Evolutionary conservation across 2,113 vertebrate species (phyloP).

Genomic region (Gasterosteus aculeatus): DNA sequence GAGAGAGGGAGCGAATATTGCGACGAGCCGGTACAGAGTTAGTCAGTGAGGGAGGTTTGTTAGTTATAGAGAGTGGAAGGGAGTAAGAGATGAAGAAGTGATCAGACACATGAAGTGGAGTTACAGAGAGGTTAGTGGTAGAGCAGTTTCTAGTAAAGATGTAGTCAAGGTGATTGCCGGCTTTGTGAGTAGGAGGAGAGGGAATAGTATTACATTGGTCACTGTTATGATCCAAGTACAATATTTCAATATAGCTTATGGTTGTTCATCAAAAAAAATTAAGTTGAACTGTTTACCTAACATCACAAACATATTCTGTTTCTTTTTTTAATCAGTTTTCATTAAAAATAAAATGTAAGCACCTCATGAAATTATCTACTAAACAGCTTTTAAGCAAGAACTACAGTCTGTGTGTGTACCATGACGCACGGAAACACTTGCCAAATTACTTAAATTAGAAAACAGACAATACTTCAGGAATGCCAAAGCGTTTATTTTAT

Average conservation of each 20-base stretch:
- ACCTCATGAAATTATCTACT: not conserved
- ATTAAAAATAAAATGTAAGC: not conserved
- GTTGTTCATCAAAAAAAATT: not conserved
- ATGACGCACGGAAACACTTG: not conserved
- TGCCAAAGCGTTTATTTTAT: constrained; percentile 66
- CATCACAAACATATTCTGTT: not conserved
- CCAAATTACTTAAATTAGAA: not conserved
- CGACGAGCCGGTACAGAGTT: too few species aligned
- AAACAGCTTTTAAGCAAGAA: not conserved
- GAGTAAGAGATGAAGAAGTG: too few species aligned
- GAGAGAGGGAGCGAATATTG: too few species aligned
- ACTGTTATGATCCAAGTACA: not conserved
- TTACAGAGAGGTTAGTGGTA: too few species aligned
- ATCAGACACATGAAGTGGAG: too few species aligned
- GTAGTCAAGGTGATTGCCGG: too few species aligned
- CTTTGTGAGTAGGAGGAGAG: too few species aligned
- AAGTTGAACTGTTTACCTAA: not conserved
- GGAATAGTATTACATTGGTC: not conserved
- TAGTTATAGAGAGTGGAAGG: too few species aligned
- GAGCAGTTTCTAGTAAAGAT: too few species aligned
- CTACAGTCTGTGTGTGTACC: not conserved
- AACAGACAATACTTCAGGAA: constrained; percentile 16
- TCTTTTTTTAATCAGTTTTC: not conserved
- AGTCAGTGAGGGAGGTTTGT: too few species aligned
- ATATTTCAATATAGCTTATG: not conserved